phyloP scores from a whole-genome alignment of 1,140 invertebrate species.

The Chironomus tepperi region DNA sequence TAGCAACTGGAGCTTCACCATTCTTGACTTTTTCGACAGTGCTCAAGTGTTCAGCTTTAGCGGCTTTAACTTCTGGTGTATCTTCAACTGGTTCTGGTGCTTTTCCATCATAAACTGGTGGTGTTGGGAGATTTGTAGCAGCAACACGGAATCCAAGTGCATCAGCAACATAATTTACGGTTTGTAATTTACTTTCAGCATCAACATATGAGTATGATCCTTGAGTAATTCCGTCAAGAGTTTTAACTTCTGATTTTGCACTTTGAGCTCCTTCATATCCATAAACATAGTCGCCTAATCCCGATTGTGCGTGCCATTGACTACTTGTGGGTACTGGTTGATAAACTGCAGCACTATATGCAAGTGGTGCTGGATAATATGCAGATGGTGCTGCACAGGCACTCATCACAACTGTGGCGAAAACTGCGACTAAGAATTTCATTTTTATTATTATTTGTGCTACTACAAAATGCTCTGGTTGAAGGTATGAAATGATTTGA shows the following conservation, averaged over 20 bases:
- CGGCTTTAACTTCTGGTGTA: slow-evolving; percentile 40
- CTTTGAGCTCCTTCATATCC: slow-evolving; percentile 54
- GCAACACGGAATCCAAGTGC: slow-evolving; percentile 53
- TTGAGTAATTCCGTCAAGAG: slow-evolving; percentile 52
- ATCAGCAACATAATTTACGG: slow-evolving; percentile 52
- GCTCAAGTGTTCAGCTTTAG: slow-evolving; percentile 35
- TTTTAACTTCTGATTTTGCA: slow-evolving; percentile 52
- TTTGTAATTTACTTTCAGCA: slow-evolving; percentile 51
- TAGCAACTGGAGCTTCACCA: slow-evolving; percentile 25
- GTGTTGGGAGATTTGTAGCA: slow-evolving; percentile 51
- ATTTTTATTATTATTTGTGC: slow-evolving; percentile 26
- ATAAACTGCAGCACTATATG: slow-evolving; percentile 33
- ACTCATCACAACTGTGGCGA: slow-evolving; percentile 21
- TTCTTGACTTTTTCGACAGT: slow-evolving; percentile 31
- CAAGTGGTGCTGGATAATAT: slow-evolving; percentile 19
- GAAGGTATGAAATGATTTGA: background rate
- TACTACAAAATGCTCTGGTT: background rate
- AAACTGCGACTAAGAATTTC: slow-evolving; percentile 29
- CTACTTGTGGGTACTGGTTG: slow-evolving; percentile 28
- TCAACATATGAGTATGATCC: slow-evolving; percentile 59
- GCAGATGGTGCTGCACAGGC: slow-evolving; percentile 27
- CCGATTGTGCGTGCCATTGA: slow-evolving; percentile 55
- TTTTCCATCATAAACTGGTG: slow-evolving; percentile 35
- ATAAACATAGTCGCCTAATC: slow-evolving; percentile 55
- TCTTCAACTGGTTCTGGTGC: slow-evolving; percentile 38